These are phyloP conservation scores for Frankliniella intonsa DNA, from an alignment of 2,888 invertebrate species.

Conservation along the genomic window DNA sequence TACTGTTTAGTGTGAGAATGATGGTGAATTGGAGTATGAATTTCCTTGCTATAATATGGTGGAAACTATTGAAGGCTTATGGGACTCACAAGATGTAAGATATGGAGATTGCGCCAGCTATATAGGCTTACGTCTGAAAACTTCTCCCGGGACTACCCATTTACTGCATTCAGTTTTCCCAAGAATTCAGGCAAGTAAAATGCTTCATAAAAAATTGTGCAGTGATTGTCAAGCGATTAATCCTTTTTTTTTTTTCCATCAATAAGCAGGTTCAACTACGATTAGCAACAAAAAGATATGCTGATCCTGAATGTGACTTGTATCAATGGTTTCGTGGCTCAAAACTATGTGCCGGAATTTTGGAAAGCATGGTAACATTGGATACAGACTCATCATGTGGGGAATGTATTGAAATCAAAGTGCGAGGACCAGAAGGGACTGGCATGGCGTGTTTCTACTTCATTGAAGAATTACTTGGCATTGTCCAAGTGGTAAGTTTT, in stretches of 20 bases:
- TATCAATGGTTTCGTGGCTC: slow-evolving; percentile 70
- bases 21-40: slow-evolving; percentile 68
- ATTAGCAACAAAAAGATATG: slow-evolving; percentile 52
- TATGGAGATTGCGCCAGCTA: slow-evolving; percentile 53
- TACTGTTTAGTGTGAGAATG: slow-evolving; percentile 57
- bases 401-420: slow-evolving; percentile 60
- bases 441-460: slow-evolving; percentile 61
- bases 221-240: too few relatives aligned
- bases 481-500: slow-evolving; percentile 54
- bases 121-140: slow-evolving; percentile 59
- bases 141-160: slow-evolving; percentile 54
- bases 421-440: slow-evolving; percentile 57
- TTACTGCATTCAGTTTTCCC: slow-evolving; percentile 64
- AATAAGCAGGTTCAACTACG: slow-evolving; percentile 53
- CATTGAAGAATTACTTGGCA: slow-evolving; percentile 60
- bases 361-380: slow-evolving; percentile 64
- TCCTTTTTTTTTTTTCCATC: neutral
- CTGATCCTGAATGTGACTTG: slow-evolving; percentile 55
- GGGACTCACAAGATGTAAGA: slow-evolving; percentile 57
- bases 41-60: slow-evolving; percentile 67
- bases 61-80: slow-evolving; percentile 62
- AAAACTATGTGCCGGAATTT: slow-evolving; percentile 61
- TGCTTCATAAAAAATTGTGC: neutral
- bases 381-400: slow-evolving; percentile 50
- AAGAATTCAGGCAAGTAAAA: slow-evolving; percentile 54